Percentiles rank a stretch among this genome's conserved stretches.
phyloP scores from a whole-genome alignment of 2,113 vertebrate genomes.

The Hucho hucho region DNA sequence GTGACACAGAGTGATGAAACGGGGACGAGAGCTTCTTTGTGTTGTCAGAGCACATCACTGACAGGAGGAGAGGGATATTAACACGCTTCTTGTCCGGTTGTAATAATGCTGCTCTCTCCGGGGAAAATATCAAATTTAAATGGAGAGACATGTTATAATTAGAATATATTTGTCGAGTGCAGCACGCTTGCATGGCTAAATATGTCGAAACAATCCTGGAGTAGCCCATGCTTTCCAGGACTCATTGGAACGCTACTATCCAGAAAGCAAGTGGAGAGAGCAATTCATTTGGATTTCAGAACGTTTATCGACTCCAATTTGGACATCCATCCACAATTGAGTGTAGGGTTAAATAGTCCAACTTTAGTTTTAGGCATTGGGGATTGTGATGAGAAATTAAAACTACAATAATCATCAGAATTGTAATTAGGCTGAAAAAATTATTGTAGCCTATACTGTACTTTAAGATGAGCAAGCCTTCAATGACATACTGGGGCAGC shows the following conservation, averaged over 20 bases:
- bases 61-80: neutral
- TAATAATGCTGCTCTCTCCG: neutral
- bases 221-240: neutral
- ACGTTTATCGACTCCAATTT: neutral
- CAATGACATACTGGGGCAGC: too few relatives aligned
- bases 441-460: too few relatives aligned
- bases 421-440: neutral
- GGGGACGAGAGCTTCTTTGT: neutral
- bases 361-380: too few relatives aligned
- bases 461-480: too few relatives aligned
- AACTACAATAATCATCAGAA: too few relatives aligned
- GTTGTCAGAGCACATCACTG: neutral
- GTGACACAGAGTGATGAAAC: neutral
- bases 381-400: too few relatives aligned
- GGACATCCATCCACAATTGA: too few relatives aligned
- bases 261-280: neutral
- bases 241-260: conserved; percentile 13
- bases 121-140: conserved; percentile 27
- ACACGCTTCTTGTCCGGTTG: neutral
- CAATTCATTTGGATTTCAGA: neutral
- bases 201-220: conserved; percentile 10
- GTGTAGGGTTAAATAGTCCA: too few relatives aligned
- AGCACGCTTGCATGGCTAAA: conserved; percentile 39
- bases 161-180: conserved; percentile 19
- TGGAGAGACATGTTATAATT: conserved; percentile 17